Evolutionary conservation across 2,797 vertebrate species (phyloP), one percentile per base, ranked within the genome.

Genomic region (Cheirogaleus major): DNA sequence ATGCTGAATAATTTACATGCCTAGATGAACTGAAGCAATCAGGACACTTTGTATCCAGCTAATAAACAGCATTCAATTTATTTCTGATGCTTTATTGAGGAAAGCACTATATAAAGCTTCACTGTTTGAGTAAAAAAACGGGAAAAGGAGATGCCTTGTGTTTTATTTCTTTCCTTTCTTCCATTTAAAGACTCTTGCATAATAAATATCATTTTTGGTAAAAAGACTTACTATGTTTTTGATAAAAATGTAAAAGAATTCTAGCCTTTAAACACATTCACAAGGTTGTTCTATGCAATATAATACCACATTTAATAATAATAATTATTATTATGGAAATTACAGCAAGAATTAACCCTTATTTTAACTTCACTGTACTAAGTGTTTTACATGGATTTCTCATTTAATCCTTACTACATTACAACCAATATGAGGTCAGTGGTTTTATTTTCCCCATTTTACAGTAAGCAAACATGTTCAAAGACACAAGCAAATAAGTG

Each of bases 11-110:
- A 96, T 94, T 97, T 96, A 88, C 41, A 76, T 85, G 88, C 73
- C 94, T 98, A 91, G 61, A 93, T 97, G 48, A 96, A 97, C 18
- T 81, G 85, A 0, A 23, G 83, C 78, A 89, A 97, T 98, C 92
- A 87, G 27, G 1, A 97, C 38, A 20, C 43, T 50, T 38, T 14
- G 45, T 84, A 22, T 92, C 73, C 88, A 96, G 48, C 35, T 95
- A 97, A 97, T 85, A 73, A 96, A 80, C 57, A 95, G 3, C 69
- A 78, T 92, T 95, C 79, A 55, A 92, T 89, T 79, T 61, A 79
- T 95, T 96, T 96, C 91, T 91, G 41, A 78, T 61, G 41, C 8
- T 94, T 1, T 10, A 92, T 2, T 80, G 96, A 87, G 90, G 96
- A 20, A 97, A 92, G 82, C 32, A 10, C 78, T 86, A 43, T 78